A percentile compares a stretch with the other conserved stretches of the same genome.
These are phyloP conservation scores for Mimumesa dahlbomi DNA, from an alignment of 2,888 invertebrate genomes.

Conservation along the genomic window DNA sequence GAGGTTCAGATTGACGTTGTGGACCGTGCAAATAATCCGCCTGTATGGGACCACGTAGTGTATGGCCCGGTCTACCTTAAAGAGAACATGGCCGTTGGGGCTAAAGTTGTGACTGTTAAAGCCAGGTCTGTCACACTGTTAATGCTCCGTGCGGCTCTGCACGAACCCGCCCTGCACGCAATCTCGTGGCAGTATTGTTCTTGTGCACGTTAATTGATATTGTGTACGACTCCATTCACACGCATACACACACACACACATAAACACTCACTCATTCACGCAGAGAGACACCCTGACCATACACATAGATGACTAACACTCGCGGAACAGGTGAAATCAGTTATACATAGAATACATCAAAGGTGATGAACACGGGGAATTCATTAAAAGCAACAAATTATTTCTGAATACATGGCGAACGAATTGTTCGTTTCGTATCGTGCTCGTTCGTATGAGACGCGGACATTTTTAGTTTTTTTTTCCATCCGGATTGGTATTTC, in stretches of 20 bases:
- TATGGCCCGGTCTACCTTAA: constrained; percentile 98
- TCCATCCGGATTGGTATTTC: too few species aligned
- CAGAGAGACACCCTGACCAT: constrained; percentile 36
- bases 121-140: constrained; percentile 93
- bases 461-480: too few species aligned
- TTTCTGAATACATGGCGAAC: too few species aligned
- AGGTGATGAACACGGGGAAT: constrained; percentile 51
- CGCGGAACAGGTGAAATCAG: too few species aligned
- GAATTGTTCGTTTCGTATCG: too few species aligned
- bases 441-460: too few species aligned
- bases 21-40: constrained; percentile 98
- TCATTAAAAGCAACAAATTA: background rate
- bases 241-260: constrained; percentile 32
- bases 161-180: constrained; percentile 80
- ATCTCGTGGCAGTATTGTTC: constrained; percentile 80
- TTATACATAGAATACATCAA: too few species aligned
- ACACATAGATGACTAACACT: constrained; percentile 49
- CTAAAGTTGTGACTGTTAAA: constrained; percentile 98
- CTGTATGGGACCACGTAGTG: constrained; percentile 97
- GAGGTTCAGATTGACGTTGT: constrained; percentile 99
- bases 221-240: constrained; percentile 77
- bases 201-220: constrained; percentile 81
- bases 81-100: constrained; percentile 98
- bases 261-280: constrained; percentile 21
- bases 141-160: constrained; percentile 79